A percentile compares a stretch with the other conserved stretches of the same genome.
Evolutionary conservation across 1,140 invertebrate species (phyloP).

Genomic region (Drosophila busckii): DNA sequence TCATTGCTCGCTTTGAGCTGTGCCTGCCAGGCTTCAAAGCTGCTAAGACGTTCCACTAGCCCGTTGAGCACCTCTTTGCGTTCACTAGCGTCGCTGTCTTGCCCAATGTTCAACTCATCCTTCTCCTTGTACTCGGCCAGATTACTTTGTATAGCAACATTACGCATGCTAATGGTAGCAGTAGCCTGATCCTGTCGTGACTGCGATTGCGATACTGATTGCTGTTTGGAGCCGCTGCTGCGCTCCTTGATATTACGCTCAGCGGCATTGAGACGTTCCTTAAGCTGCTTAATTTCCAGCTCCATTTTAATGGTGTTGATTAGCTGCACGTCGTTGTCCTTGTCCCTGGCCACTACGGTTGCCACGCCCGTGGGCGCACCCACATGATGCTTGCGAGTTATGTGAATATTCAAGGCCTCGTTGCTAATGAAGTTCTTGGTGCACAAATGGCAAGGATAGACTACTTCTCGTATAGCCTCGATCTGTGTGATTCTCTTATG

Average conservation of each 20-base stretch:
- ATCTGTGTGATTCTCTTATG: conserved; percentile 69
- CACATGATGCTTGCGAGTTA: conserved; percentile 54
- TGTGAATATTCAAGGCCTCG: conserved; percentile 68
- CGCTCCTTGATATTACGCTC: conserved; percentile 67
- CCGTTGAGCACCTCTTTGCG: conserved; percentile 51
- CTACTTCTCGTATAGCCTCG: conserved; percentile 64
- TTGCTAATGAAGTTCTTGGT: conserved; percentile 77
- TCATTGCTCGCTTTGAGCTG: conserved; percentile 56
- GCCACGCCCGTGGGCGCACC: conserved; percentile 22
- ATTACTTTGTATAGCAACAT: conserved; percentile 68
- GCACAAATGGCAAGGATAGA: conserved; percentile 73
- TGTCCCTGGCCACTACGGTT: conserved; percentile 10
- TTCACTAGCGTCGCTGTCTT: conserved; percentile 32
- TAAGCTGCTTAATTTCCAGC: conserved; percentile 75
- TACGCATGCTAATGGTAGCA: conserved; percentile 14
- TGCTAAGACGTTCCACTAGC: conserved; percentile 47
- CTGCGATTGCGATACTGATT: no score
- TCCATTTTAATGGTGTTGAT: conserved; percentile 78
- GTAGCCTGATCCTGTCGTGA: conserved; percentile 34
- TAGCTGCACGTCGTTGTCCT: conserved; percentile 64
- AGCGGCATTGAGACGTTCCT: conserved; percentile 70
- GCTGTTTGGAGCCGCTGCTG: conserved; percentile 14
- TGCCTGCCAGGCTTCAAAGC: conserved; percentile 58
- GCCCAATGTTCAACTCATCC: conserved; percentile 40
- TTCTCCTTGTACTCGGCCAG: conserved; percentile 61